Base-by-base conservation (phyloP, 2,113 vertebrate genomes). In the Xerus inauris region DNA sequence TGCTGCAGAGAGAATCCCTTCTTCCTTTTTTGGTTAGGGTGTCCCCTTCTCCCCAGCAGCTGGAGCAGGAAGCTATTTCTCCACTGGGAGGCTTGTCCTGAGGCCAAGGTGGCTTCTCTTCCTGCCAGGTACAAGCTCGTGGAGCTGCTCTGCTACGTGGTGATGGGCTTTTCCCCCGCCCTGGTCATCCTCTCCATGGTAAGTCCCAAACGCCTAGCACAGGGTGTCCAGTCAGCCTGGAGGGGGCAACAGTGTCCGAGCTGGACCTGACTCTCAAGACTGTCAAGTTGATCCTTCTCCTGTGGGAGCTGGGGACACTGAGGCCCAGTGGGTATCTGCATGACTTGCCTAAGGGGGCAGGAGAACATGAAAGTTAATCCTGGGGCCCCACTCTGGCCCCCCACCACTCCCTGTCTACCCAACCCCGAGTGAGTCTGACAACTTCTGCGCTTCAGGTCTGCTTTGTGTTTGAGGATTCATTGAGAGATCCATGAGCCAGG, bases 101-200 rank as follows among this genome's bases (percentile, higher is more conserved):
- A 89, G 82, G 62, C 64, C 9, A 3, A 4, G 26, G 3, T 13
- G 91, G 93, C 91, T 90, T 97, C 76, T 95, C 96, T 47, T 96
- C 1, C 38, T 32, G 4, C 19, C 98, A 99, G 99, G 98, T 99
- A 99, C 98, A 99, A 99, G 97, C 98, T 99, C 88, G 98, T 99
- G 62, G 99, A 99, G 98, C 87, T 99, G 96, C 95, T 99, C 65
- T 99, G 99, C 91, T 99, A 99, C 0, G 69, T 99, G 6, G 96
- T 99, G 84, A 99, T 99, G 99, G 99, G 99, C 9, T 98, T 98
- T 51, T 98, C 99, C 97, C 99, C 99, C 0, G 99, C 99, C n/a
- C 67, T 99, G 94, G 99, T 99, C 96, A 98, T 99, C 94, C 98
- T 99, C 24, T 99, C 99, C 6, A 99, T 99, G 99, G 99, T 99